Percentiles rank a stretch among this genome's conserved stretches.
phyloP scores from a whole-genome alignment of 2,888 invertebrate species.

The Cantharis nigra region DNA sequence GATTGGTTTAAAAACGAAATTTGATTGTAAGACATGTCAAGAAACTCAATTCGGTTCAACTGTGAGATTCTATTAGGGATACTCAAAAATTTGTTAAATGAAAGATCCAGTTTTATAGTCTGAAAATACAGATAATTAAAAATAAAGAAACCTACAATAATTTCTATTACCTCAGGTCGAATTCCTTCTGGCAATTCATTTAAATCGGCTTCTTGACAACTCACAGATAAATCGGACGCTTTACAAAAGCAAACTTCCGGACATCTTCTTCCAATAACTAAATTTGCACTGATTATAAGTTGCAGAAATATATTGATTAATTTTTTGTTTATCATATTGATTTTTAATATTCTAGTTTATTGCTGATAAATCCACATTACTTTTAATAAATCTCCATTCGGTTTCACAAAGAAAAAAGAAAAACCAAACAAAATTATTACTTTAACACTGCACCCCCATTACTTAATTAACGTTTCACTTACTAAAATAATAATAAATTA shows the following conservation, averaged over 20 bases:
- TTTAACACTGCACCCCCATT: background rate
- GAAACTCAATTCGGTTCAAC: slow-evolving; percentile 59
- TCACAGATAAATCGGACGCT: background rate
- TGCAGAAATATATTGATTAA: background rate
- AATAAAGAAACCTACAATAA: background rate
- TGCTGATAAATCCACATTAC: background rate
- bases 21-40: slow-evolving; percentile 58
- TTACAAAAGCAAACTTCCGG: background rate
- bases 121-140: slow-evolving; percentile 50
- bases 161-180: background rate
- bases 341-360: background rate
- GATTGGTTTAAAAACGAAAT: slow-evolving; percentile 38
- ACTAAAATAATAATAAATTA: background rate
- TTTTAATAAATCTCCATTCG: background rate
- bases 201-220: background rate
- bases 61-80: slow-evolving; percentile 61
- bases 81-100: slow-evolving; percentile 63
- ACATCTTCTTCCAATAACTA: background rate
- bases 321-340: background rate
- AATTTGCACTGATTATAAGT: background rate
- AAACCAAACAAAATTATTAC: background rate
- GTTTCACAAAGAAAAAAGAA: background rate
- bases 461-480: background rate
- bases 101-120: slow-evolving; percentile 68
- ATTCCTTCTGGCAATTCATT: background rate